phyloP scores from a whole-genome alignment of 2,888 invertebrate species.

The Pseudeuparius sepicola region DNA sequence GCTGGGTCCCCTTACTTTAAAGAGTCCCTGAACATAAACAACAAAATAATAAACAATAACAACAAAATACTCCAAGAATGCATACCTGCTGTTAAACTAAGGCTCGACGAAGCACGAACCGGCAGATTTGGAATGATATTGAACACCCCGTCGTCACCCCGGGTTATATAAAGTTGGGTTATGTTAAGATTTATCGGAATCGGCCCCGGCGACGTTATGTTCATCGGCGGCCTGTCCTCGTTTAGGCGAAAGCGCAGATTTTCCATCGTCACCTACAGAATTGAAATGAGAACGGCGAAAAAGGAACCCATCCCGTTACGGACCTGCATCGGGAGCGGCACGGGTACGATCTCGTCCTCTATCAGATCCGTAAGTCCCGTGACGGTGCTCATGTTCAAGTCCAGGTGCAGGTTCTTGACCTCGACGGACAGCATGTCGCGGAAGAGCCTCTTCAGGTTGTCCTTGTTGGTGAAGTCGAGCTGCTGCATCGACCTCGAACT shows the following conservation, averaged over 20 bases:
- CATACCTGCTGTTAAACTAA: too few species aligned
- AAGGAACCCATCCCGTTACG: not conserved
- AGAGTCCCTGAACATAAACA: too few species aligned
- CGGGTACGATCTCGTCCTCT: conserved; percentile 76
- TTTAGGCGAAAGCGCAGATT: conserved; percentile 65
- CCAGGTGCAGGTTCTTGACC: conserved; percentile 54
- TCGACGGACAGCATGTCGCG: conserved; percentile 51
- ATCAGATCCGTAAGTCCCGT: conserved; percentile 72
- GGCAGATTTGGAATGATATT: conserved; percentile 54
- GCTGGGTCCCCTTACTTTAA: too few species aligned
- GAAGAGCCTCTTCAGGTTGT: conserved; percentile 39
- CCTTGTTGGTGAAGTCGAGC: conserved; percentile 40
- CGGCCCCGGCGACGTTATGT: conserved; percentile 73
- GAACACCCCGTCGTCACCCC: conserved; percentile 65
- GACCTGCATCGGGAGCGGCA: conserved; percentile 75
- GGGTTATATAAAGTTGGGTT: conserved; percentile 56
- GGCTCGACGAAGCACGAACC: too few species aligned
- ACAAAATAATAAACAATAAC: too few species aligned
- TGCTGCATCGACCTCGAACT: conserved; percentile 28
- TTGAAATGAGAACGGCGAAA: conserved; percentile 7
- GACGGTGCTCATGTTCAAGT: conserved; percentile 72
- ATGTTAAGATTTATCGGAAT: conserved; percentile 69
- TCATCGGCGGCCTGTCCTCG: conserved; percentile 74
- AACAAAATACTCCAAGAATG: too few species aligned
- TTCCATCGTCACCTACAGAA: conserved; percentile 56